Percentiles rank a stretch among this genome's conserved stretches.
These are phyloP conservation scores for Drosophila murphyi DNA, from an alignment of 1,140 invertebrate species.

Conservation along the genomic window DNA sequence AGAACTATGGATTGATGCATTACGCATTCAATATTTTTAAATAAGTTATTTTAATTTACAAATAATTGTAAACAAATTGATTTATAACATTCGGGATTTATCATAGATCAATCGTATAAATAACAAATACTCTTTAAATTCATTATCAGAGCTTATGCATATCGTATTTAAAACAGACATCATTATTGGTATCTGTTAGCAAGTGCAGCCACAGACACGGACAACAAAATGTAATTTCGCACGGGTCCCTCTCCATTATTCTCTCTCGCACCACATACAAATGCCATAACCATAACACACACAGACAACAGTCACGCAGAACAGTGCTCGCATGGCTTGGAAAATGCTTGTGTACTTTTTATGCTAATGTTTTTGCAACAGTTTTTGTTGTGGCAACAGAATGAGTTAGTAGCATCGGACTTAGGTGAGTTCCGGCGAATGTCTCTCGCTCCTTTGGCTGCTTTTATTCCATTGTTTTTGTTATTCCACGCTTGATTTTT, in stretches of 20 bases:
- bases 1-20: too few species aligned
- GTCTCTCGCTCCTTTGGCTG: neutral
- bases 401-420: neutral
- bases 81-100: too few species aligned
- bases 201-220: slow-evolving; percentile 34
- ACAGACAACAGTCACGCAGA: slow-evolving; percentile 38
- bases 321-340: slow-evolving; percentile 47
- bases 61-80: too few species aligned
- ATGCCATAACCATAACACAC: neutral
- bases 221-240: slow-evolving; percentile 63
- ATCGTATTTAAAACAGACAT: slow-evolving; percentile 14
- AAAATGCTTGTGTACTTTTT: slow-evolving; percentile 57
- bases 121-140: neutral
- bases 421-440: slow-evolving; percentile 13
- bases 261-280: slow-evolving; percentile 23
- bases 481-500: slow-evolving; percentile 6
- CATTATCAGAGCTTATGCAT: slow-evolving; percentile 5
- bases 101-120: too few species aligned
- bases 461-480: slow-evolving; percentile 13
- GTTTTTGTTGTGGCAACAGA: slow-evolving; percentile 52
- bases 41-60: too few species aligned
- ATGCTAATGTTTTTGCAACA: slow-evolving; percentile 64
- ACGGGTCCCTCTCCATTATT: slow-evolving; percentile 55
- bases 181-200: neutral
- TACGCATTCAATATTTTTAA: too few species aligned